Conservation (phyloP, 2,113 vertebrate species). For the Cyanoramphus novaezelandiae region DNA sequence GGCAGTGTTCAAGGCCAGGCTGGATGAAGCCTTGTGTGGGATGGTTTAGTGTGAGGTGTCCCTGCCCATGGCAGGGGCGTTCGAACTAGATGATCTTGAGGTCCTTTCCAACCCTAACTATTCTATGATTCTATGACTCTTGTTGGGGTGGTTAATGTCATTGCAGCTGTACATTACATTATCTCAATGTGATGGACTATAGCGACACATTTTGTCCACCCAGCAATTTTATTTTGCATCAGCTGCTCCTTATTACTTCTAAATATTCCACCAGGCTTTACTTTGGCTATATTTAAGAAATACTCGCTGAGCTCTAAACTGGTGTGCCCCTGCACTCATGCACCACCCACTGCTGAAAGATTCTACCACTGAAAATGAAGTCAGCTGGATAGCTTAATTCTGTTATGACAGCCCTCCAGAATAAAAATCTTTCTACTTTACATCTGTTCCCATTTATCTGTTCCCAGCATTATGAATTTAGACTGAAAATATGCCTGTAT, state of each 20-base stretch:
- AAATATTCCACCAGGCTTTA: not conserved
- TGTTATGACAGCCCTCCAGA: constrained; percentile 18
- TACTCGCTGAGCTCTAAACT: not conserved
- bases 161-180: constrained; percentile 17
- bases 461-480: not conserved
- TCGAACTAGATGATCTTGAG: too few relatives aligned
- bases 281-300: constrained; percentile 29
- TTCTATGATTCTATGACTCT: not conserved
- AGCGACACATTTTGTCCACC: constrained; percentile 10
- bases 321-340: not conserved
- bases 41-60: too few relatives aligned
- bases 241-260: constrained; percentile 13
- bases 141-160: not conserved
- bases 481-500: not conserved
- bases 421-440: constrained; percentile 34
- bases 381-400: constrained; percentile 39
- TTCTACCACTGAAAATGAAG: not conserved
- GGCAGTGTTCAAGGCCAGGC: too few relatives aligned
- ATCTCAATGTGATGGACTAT: not conserved
- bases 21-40: too few relatives aligned
- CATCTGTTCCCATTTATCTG: constrained; percentile 29
- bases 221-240: not conserved
- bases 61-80: too few relatives aligned
- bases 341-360: constrained; percentile 37
- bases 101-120: too few relatives aligned